Evolutionary conservation across 2,113 vertebrate genomes (phyloP), one percentile per base, ranked within the genome.

Genomic region (Phaetusa simplex): DNA sequence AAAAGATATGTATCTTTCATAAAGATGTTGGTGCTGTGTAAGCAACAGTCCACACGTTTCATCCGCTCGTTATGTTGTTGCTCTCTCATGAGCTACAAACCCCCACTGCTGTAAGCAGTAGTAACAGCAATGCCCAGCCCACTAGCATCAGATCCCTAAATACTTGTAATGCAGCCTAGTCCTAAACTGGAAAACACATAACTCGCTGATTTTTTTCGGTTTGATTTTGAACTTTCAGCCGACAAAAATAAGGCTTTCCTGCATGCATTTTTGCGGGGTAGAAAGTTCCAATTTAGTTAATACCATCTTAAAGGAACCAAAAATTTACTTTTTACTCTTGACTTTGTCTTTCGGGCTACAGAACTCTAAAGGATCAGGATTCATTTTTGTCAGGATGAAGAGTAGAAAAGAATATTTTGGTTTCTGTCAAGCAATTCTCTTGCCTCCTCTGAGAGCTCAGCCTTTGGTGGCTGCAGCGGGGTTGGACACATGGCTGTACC

Each of bases 1-100:
- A 95, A 97, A 82, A 86, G 91, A 67, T 55, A 18, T 27, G 65
- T 70, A 70, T 93, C 42, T 88, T 92, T 97, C 83, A 86, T 74
- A 90, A 97, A 92, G 94, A 95, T 95, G 76, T 90, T 92, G 83
- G 47, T 94, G 82, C 59, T 82, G 65, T 88, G 93, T 66, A 93
- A 92, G 92, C 90, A 97, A 88, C 86, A 84, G 88, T 97, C 94
- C 94, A 93, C 96, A 96, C 95, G 92, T 92, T 95, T 96, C 65
- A 93, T 86, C 88, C 90, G 76, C 77, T 94, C 94, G 90, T 95
- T 95, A 74, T 89, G 73, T 88, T 94, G 86, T 82, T 95, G 82
- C 55, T 96, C 76, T 86, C 62, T 80, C 64, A 45, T 56, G 78
- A 93, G 76, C 64, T 84, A 55, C 66, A 95, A 92, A 24, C 79